Evolutionary conservation across 1,140 invertebrate genomes (phyloP), one percentile per base, ranked within the genome.

Genomic region (Onthophagus taurus): DNA sequence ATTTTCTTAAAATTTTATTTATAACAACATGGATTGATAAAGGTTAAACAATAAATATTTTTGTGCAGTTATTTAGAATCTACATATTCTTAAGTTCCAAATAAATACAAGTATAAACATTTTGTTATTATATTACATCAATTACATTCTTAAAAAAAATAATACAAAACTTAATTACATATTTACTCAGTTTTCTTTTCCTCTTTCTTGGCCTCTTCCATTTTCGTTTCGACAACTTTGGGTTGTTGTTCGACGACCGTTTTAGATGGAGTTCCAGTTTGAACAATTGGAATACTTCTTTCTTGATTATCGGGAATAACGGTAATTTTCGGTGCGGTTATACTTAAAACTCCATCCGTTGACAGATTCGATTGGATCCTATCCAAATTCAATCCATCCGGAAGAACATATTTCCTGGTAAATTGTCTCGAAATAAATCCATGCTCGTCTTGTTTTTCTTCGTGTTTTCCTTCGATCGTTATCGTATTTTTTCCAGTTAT

Each of bases 281-380:
- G 46, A 9, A 12, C 31, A 11, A 57, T 51, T 1, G 55, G 53
- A 48, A 57, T 51, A 2, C 3, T 36, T 9, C 44, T 21, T 17
- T 46, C 47, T 24, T 55, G 16, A 7, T 44, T 38, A 11, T 14
- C 13, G n/a, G n/a, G n/a, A 2, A 14, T 26, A 1, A 29, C 19
- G 5, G 18, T 18, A 8, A 30, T 30, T n/a, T 24, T 71, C 2
- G 80, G 79, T 3, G 76, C 80, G 2, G 63, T 72, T 24, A 86
- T 74, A 12, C 72, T 79, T 1, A 87, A 59, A 1, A 88, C 74
- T 1, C 83, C 83, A 54, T 88, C 84, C 0, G 78, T 80, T 1
- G 83, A 85, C 2, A 88, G 61, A 12, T 67, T 75, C 0, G 81
- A 85, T 2, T 71, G 61, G 2, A 85, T 72, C 7, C 75, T 67